Percentiles rank a stretch among this genome's conserved stretches.
These are phyloP conservation scores for Chloroclystis v-ata DNA, from an alignment of 2,888 invertebrate genomes.

Conservation along the genomic window DNA sequence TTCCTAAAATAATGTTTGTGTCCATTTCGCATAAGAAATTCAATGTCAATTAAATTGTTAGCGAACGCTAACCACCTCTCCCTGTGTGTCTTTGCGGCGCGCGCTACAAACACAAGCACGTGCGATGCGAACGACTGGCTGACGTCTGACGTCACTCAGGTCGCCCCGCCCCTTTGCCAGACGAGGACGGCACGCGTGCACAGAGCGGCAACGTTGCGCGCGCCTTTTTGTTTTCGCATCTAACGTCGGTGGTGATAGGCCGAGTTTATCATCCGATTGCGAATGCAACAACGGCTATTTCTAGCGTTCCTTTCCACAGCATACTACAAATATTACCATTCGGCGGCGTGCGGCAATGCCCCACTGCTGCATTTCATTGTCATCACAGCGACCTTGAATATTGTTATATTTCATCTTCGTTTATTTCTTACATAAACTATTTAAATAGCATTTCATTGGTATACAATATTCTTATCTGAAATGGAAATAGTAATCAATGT, in stretches of 20 bases:
- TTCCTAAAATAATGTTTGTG: not conserved
- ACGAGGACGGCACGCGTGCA: constrained; percentile 45
- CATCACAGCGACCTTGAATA: constrained; percentile 53
- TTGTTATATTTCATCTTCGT: constrained; percentile 30
- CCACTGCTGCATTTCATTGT: constrained; percentile 51
- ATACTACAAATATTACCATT: constrained; percentile 46
- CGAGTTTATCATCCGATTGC: constrained; percentile 72
- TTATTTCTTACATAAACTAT: constrained; percentile 17
- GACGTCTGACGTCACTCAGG: constrained; percentile 69
- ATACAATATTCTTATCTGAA: constrained; percentile 12
- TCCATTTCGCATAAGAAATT: constrained; percentile 36
- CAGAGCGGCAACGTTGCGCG: constrained; percentile 66
- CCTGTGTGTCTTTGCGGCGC: constrained; percentile 61
- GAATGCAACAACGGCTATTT: constrained; percentile 69
- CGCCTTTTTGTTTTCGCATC: constrained; percentile 69
- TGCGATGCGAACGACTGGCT: constrained; percentile 58
- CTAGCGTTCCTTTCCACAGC: constrained; percentile 47
- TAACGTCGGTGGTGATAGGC: constrained; percentile 63
- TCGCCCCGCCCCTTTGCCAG: constrained; percentile 56
- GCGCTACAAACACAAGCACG: constrained; percentile 75
- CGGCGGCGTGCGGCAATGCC: constrained; percentile 36
- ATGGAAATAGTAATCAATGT: constrained; percentile 35
- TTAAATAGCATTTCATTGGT: constrained; percentile 9
- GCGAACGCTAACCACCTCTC: constrained; percentile 46
- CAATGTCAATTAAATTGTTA: constrained; percentile 53